Conservation (phyloP, 2,797 vertebrate genomes). For the Dallia pectoralis region DNA sequence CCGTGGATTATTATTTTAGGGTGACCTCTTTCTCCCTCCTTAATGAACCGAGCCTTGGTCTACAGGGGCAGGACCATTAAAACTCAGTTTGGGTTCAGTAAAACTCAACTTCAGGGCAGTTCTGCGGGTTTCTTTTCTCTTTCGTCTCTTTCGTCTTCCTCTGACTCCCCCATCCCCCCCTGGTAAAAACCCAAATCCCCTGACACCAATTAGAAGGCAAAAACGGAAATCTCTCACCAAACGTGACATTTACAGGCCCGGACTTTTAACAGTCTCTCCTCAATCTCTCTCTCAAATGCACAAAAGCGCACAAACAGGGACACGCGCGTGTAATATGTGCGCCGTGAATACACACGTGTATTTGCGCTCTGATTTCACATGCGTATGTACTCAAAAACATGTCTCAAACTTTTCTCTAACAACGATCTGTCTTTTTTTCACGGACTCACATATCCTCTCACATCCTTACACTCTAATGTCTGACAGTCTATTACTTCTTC, state of each 20-base stretch:
- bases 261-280: conserved; percentile 55
- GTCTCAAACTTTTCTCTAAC: too few species aligned
- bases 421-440: too few species aligned
- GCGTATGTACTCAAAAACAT: too few species aligned
- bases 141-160: conserved; percentile 7
- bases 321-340: not conserved
- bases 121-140: conserved; percentile 51
- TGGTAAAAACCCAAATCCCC: conserved; percentile 66
- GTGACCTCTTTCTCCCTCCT: conserved; percentile 64
- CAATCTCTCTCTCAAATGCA: conserved; percentile 7
- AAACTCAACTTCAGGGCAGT: conserved; percentile 49
- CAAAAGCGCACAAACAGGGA: not conserved
- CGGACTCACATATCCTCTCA: too few species aligned
- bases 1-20: conserved; percentile 67
- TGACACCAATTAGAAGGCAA: conserved; percentile 74
- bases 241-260: conserved; percentile 75
- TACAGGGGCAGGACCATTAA: conserved; percentile 58
- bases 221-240: conserved; percentile 73
- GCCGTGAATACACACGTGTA: conserved; percentile 8
- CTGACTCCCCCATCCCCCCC: conserved; percentile 42
- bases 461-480: too few species aligned
- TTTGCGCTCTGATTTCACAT: too few species aligned
- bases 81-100: conserved; percentile 63
- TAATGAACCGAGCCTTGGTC: conserved; percentile 64
- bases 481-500: too few species aligned